phyloP scores from a whole-genome alignment of 2,888 invertebrate genomes.

The Bellardia pandia region DNA sequence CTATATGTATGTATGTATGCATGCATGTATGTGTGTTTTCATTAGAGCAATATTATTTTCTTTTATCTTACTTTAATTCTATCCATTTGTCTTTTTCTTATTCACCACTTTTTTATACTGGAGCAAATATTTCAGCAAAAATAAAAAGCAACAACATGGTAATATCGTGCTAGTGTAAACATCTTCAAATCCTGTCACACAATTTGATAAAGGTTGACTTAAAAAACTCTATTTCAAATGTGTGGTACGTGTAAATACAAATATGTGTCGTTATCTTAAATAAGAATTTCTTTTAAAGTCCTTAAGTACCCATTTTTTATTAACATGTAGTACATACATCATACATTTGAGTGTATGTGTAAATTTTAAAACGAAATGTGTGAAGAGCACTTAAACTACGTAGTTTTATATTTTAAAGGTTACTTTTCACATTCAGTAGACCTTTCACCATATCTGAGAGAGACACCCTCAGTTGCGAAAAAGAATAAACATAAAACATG shows the following conservation, averaged over 20 bases:
- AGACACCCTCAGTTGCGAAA: constrained; percentile 61
- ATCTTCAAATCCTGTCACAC: constrained; percentile 83
- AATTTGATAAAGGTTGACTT: constrained; percentile 76
- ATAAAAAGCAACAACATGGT: not conserved
- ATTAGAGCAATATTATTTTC: too few relatives aligned
- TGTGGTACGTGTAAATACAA: constrained; percentile 5
- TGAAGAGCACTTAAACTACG: constrained; percentile 43
- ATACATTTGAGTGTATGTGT: not conserved
- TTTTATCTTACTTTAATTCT: not conserved
- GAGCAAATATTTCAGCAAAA: not conserved
- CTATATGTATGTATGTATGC: too few relatives aligned
- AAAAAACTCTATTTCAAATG: not conserved
- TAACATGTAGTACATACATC: not conserved
- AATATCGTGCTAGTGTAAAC: constrained; percentile 79
- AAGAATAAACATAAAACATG: constrained; percentile 8
- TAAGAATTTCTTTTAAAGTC: constrained; percentile 57
- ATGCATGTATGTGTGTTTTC: too few relatives aligned
- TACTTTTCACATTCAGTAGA: constrained; percentile 44
- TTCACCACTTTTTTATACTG: not conserved
- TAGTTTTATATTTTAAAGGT: constrained; percentile 18
- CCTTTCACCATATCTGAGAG: constrained; percentile 54
- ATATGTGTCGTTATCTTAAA: constrained; percentile 26
- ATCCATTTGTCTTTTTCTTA: not conserved
- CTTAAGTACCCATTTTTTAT: constrained; percentile 21
- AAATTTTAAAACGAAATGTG: constrained; percentile 54